These are phyloP conservation scores for Acheta domesticus DNA, from an alignment of 2,888 invertebrate species.

Conservation along the genomic window DNA sequence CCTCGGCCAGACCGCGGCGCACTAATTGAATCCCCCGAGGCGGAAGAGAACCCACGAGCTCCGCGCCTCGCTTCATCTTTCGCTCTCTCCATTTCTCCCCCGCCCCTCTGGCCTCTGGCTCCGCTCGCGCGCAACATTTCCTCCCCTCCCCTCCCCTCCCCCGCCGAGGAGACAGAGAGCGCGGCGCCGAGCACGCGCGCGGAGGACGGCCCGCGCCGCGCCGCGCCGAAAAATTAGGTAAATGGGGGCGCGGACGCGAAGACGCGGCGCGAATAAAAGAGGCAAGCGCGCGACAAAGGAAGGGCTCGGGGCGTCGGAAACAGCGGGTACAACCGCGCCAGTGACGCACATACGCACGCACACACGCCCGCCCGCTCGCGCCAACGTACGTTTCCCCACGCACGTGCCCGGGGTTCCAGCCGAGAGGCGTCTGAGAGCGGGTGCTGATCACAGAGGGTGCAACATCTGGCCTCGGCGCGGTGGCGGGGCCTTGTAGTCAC, in stretches of 20 bases:
- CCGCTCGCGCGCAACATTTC: not conserved
- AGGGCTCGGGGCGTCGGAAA: too few relatives aligned
- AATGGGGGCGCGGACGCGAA: not conserved
- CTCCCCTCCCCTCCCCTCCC: not conserved
- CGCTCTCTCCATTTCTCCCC: not conserved
- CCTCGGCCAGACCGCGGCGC: not conserved
- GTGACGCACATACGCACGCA: too few relatives aligned
- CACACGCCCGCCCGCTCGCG: too few relatives aligned
- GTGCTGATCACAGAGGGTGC: too few relatives aligned
- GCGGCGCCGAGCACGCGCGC: not conserved
- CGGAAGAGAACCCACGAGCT: not conserved
- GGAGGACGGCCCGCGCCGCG: too few relatives aligned
- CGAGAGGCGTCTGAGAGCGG: too few relatives aligned
- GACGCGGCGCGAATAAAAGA: not conserved
- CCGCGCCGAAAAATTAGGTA: not conserved
- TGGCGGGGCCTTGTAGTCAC: too few relatives aligned
- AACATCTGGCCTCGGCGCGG: too few relatives aligned
- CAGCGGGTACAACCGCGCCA: too few relatives aligned
- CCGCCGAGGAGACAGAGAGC: not conserved
- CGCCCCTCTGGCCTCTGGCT: not conserved
- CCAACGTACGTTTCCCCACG: too few relatives aligned
- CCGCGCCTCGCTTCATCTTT: not conserved
- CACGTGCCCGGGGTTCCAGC: too few relatives aligned
- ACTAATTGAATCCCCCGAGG: conserved; percentile 1
- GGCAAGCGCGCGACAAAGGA: too few relatives aligned